Evolutionary conservation across 2,888 invertebrate species (phyloP), one percentile per base, ranked within the genome.

Genomic region (Boloria selene): DNA sequence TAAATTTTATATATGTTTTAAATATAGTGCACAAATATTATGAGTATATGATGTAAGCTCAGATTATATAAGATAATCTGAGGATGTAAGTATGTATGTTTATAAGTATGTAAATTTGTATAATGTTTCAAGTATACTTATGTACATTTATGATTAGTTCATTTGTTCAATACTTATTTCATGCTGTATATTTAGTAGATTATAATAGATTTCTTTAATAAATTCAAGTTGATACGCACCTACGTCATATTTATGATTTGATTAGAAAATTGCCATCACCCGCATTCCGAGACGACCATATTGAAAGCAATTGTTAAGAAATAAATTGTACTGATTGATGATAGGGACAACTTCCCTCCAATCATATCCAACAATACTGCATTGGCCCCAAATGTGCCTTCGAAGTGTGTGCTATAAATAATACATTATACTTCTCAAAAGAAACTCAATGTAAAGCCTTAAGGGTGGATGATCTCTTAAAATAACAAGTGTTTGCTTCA

Each of bases 401-500:
- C 31, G 86, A 83, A 90, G 86, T 87, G 87, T 85, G 86, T 83
- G 86, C 86, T 88, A 90, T 92, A 91, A 90, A 92, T 92, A 91
- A 90, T 90, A 88, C 90, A 88, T 90, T 90, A 90, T 88, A 87
- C 86, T 87, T 85, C 81, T 86, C 81, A 90, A 84, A 76, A 70
- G 79, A 77, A 80, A 78, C 82, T 85, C 84, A 87, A 87, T 86
- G 85, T 77, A 79, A 85, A 84, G 82, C 90, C 85, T 88, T 88
- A 88, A 87, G 88, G 90, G 83, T 90, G 90, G 92, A 91, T 92
- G 92, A 92, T 92, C 92, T 90, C 91, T 91, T 90, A 91, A 92
- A 92, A 92, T 92, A 92, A 92, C 92, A 92, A 92, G 92, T 92
- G 92, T 92, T 92, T 92, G 92, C 92, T 92, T 91, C 90, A 91